A percentile compares a stretch with the other conserved stretches of the same genome.
These are phyloP conservation scores for Zeugodacus cucurbitae DNA, from an alignment of 1,140 invertebrate genomes.

Conservation along the genomic window DNA sequence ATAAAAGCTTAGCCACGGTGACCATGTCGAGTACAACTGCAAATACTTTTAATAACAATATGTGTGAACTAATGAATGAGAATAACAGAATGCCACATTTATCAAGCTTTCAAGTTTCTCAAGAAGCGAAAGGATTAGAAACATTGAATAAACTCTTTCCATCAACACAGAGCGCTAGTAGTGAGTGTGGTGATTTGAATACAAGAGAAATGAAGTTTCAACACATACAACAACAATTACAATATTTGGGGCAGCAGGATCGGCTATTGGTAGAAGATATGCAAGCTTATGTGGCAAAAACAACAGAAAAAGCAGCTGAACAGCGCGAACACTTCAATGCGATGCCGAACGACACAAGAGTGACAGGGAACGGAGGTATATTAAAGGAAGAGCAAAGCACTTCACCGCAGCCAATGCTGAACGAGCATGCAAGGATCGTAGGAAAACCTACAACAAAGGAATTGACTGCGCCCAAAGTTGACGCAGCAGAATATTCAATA, in stretches of 20 bases:
- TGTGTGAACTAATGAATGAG: background rate
- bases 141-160: background rate
- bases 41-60: background rate
- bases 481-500: background rate
- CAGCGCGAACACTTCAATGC: background rate
- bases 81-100: background rate
- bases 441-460: background rate
- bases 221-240: background rate
- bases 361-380: background rate
- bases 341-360: background rate
- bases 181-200: background rate
- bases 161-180: background rate
- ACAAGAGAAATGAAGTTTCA: background rate
- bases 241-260: background rate
- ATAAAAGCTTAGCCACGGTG: constrained; percentile 2
- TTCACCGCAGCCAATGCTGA: background rate
- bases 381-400: background rate
- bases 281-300: background rate
- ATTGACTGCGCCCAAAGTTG: background rate
- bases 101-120: background rate
- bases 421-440: background rate
- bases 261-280: background rate
- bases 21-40: constrained; percentile 35
- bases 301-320: background rate
- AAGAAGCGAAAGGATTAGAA: background rate